Evolutionary conservation across 92 coral and sea anemone genomes (phyloP).

Genomic region (Hydrozoanthus gracilis): DNA sequence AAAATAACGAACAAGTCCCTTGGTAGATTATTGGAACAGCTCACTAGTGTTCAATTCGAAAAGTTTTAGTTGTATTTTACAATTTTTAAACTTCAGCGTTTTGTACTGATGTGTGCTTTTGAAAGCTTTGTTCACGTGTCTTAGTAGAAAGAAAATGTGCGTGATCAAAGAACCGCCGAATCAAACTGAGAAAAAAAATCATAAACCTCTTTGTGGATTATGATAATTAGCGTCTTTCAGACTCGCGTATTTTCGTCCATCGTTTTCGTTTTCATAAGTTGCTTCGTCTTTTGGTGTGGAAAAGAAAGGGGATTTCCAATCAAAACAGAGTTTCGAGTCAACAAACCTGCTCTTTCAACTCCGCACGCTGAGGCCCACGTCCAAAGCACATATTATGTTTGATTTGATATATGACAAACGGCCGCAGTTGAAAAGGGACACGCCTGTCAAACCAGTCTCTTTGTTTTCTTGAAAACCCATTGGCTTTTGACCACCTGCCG

Average conservation of each 20-base stretch:
- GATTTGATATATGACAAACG: background rate
- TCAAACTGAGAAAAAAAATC: background rate
- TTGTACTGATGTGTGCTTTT: too few species aligned
- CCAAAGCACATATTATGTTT: background rate
- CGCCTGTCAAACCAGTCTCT: background rate
- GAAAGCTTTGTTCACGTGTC: constrained; percentile 18
- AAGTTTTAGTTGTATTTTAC: too few species aligned
- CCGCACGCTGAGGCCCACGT: background rate
- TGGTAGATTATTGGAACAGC: too few species aligned
- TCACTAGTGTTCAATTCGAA: too few species aligned
- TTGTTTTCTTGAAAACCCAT: constrained; percentile 6
- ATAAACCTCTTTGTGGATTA: constrained; percentile 12
- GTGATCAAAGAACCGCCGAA: background rate
- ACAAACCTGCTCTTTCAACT: background rate
- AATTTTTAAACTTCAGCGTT: too few species aligned
- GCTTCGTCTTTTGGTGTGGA: background rate
- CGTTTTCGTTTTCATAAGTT: background rate
- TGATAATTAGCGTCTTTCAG: background rate
- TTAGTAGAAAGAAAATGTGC: background rate
- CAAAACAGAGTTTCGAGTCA: constrained; percentile 8
- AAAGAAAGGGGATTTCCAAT: background rate
- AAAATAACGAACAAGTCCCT: too few species aligned
- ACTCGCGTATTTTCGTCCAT: background rate
- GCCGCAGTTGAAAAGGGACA: background rate
- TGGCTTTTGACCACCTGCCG: constrained; percentile 34